Evolutionary conservation across 1,140 invertebrate genomes (phyloP), one percentile per base, ranked within the genome.

Genomic region (Diachasma alloeum): DNA sequence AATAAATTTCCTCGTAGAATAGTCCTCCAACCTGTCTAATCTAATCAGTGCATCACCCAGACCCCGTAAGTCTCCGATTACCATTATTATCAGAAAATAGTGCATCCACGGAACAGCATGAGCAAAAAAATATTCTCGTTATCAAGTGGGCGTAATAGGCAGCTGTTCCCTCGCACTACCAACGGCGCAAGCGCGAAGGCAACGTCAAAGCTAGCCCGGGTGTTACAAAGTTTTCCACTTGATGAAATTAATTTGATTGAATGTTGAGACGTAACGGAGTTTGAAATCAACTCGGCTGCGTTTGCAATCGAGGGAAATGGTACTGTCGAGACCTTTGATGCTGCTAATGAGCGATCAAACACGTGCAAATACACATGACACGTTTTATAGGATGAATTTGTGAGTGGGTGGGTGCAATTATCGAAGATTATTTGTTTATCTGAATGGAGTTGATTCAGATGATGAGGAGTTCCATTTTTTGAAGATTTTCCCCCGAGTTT

Each of bases 231-330:
- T 63, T 63, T 63, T 63, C 59, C 24, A 53, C 48, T 53, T 53
- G 59, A 63, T 63, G 59, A 11, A 63, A 63, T 63, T 63, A 63
- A 63, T 63, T 63, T 26, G 24, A 63, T 63, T 31, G 59, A 31
- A 63, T 26, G 24, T 31, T 26, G 59, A 63, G 59, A 63, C 24
- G 59, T 26, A 63, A 15, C 24, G 19, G 59, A 63, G 24, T 24
- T 63, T 63, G 22, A 63, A 63, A 63, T 63, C 59, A 63, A 63
- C 24, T 59, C 53, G 22, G 17, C 10, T 59, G 53, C 6, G 24
- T 63, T 63, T 63, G 59, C 19, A 26, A 26, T 63, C 4, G 24
- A 19, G 19, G 24, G 11, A 63, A 63, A 63, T 53, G n/a, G 24
- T 10, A 26, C 6, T 26, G 24, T 19, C 15, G 10, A 24, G 22